Evolutionary conservation across 2,888 invertebrate genomes (phyloP).

Genomic region (Teleiodes luculella): DNA sequence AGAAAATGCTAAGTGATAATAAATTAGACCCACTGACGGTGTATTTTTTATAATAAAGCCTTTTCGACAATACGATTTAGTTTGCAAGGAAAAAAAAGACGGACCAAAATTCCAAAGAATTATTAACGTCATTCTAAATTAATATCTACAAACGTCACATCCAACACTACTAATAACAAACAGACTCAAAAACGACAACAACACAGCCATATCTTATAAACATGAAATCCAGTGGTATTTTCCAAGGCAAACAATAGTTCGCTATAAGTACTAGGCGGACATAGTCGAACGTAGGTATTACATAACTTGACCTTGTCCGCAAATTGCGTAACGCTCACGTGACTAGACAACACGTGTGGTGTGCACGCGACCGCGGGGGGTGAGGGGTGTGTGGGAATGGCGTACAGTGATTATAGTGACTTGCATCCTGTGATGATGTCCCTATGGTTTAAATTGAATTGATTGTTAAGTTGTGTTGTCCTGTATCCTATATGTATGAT

Average conservation of each 20-base stretch:
- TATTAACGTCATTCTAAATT: too few species aligned
- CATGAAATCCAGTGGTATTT: neutral
- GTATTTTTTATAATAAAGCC: too few species aligned
- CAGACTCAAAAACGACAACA: neutral
- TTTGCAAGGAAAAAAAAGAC: too few species aligned
- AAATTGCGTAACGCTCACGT: conserved; percentile 42
- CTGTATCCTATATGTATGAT: too few species aligned
- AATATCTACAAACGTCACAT: neutral
- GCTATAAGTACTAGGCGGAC: neutral
- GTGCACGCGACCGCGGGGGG: conserved; percentile 30
- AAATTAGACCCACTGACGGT: too few species aligned
- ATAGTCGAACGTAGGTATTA: conserved; percentile 27
- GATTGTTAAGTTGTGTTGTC: too few species aligned
- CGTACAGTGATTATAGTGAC: too few species aligned
- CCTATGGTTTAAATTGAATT: too few species aligned
- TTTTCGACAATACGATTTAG: too few species aligned
- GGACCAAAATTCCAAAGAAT: too few species aligned
- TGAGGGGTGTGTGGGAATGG: neutral
- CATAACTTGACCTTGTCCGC: conserved; percentile 47
- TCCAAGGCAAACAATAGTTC: neutral
- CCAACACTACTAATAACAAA: neutral
- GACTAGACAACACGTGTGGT: conserved; percentile 37
- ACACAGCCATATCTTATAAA: too few species aligned
- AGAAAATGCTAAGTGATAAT: too few species aligned
- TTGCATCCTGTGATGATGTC: neutral